Evolutionary conservation across 53 echinoderm and acorn worm species (phyloP).

Genomic region (Hippasteria phrygiana): DNA sequence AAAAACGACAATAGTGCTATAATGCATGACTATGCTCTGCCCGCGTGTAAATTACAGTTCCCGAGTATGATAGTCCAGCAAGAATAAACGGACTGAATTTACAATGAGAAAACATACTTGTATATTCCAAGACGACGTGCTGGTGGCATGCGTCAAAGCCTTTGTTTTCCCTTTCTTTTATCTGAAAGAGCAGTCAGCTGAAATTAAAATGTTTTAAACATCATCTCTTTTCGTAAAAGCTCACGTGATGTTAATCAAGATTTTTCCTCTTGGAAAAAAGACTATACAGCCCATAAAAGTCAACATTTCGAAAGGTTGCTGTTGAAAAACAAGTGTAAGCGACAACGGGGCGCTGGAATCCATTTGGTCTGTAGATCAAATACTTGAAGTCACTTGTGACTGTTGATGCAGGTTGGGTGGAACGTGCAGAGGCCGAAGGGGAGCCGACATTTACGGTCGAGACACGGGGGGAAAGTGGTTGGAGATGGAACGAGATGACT

Average conservation of each 20-base stretch:
- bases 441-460: neutral
- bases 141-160: too few relatives aligned
- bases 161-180: too few relatives aligned
- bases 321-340: conserved; percentile 28
- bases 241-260: neutral
- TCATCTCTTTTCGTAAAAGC: neutral
- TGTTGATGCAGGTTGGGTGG: conserved; percentile 36
- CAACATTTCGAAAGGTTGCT: conserved; percentile 24
- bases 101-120: too few relatives aligned
- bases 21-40: too few relatives aligned
- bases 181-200: neutral
- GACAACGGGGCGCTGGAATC: conserved; percentile 4
- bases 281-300: neutral
- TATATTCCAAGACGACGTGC: too few relatives aligned
- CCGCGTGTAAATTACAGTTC: too few relatives aligned
- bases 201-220: conserved; percentile 9
- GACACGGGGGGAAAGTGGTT: neutral
- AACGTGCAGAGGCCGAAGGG: neutral
- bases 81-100: too few relatives aligned
- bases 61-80: too few relatives aligned
- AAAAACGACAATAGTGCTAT: too few relatives aligned
- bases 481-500: neutral
- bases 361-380: conserved; percentile 22
- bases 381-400: conserved; percentile 34
- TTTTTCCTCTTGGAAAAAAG: neutral